Conservation (phyloP, 2,113 vertebrate species). For the Nothoprocta pentlandii region DNA sequence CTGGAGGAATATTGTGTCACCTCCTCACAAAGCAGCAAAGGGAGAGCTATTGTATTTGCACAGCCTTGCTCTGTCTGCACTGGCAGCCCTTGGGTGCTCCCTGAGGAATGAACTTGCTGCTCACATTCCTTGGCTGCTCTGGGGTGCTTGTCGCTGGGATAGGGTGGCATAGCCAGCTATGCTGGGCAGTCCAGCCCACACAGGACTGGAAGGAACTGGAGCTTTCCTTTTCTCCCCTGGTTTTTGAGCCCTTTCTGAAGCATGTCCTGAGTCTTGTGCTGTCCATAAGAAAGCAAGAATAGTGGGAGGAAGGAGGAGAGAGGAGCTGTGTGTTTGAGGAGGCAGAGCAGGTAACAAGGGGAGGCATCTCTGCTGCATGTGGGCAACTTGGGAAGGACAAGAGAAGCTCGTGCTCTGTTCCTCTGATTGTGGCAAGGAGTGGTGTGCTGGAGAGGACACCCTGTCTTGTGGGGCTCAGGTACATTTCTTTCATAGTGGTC, state of each 20-base stretch:
- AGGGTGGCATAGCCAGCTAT: background rate
- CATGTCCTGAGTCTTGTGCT: background rate
- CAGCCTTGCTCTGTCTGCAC: background rate
- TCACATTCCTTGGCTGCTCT: background rate
- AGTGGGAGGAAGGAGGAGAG: background rate
- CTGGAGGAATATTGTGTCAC: background rate
- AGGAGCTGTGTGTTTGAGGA: background rate
- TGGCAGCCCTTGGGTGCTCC: background rate
- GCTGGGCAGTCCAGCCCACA: background rate
- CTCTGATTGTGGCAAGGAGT: background rate
- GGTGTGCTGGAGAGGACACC: background rate
- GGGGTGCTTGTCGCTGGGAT: background rate
- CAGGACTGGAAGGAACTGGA: background rate
- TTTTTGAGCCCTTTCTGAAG: background rate
- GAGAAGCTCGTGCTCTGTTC: background rate
- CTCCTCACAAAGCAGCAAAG: fast-evolving
- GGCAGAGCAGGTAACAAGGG: background rate
- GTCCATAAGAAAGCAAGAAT: background rate
- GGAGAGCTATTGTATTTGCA: background rate
- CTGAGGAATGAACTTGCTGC: background rate
- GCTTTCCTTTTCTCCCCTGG: background rate
- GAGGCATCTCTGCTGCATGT: background rate
- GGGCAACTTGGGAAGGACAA: background rate
- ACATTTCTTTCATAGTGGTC: fast-evolving
- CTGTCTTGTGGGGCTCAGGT: background rate